Evolutionary conservation across 2,888 invertebrate species (phyloP).

Genomic region (Cryptocephalus primarius): DNA sequence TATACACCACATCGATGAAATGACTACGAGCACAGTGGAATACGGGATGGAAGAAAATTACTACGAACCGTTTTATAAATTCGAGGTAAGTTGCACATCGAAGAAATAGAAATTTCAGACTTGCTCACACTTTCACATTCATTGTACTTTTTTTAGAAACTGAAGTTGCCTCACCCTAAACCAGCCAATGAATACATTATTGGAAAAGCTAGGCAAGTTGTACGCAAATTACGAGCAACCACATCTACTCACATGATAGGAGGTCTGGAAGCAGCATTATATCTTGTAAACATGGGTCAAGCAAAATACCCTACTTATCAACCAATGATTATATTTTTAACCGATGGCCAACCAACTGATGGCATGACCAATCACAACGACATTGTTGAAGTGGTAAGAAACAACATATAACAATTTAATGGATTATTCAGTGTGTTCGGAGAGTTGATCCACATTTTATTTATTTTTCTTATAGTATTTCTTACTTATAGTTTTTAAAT

Average conservation of each 20-base stretch:
- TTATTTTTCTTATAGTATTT: too few species aligned
- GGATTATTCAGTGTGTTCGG: constrained; percentile 4
- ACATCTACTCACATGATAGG: constrained; percentile 60
- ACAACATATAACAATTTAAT: background rate
- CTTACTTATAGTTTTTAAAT: too few species aligned
- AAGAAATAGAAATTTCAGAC: too few species aligned
- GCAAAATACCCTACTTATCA: constrained; percentile 33
- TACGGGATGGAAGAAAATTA: constrained; percentile 6
- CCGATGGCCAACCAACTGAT: constrained; percentile 54
- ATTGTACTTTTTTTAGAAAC: constrained; percentile 15
- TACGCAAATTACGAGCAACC: constrained; percentile 42
- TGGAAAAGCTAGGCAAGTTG: constrained; percentile 47
- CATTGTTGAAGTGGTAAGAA: constrained; percentile 39
- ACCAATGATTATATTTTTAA: constrained; percentile 53
- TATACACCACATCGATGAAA: constrained; percentile 44
- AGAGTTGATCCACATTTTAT: too few species aligned
- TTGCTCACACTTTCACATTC: too few species aligned
- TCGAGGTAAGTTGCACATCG: background rate
- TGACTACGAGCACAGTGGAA: constrained; percentile 15
- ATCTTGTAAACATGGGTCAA: constrained; percentile 22
- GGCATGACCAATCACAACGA: constrained; percentile 38
- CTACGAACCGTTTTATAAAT: constrained; percentile 1
- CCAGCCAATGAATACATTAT: constrained; percentile 44
- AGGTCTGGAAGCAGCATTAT: constrained; percentile 45
- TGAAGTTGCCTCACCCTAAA: constrained; percentile 39